These are phyloP conservation scores for Spicauda simplicius DNA, from an alignment of 2,888 invertebrate genomes.

Conservation along the genomic window DNA sequence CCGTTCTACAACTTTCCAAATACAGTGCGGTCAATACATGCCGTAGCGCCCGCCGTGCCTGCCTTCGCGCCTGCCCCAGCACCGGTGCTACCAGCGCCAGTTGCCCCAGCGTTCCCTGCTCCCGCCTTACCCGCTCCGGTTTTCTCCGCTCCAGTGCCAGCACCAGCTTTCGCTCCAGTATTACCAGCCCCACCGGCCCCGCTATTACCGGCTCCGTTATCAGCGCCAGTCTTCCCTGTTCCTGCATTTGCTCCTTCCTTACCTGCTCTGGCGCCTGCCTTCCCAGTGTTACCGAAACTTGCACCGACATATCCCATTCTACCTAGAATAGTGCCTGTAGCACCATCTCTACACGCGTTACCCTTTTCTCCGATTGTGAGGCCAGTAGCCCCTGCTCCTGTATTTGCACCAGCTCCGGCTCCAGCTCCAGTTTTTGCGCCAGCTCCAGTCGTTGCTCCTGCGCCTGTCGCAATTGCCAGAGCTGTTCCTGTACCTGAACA, in stretches of 20 bases:
- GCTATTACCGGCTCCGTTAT: slow-evolving; percentile 42
- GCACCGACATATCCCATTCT: slow-evolving; percentile 40
- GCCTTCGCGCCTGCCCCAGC: slow-evolving; percentile 51
- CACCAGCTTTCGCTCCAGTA: slow-evolving; percentile 42
- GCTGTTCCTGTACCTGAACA: slow-evolving; percentile 54
- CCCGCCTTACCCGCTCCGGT: slow-evolving; percentile 44
- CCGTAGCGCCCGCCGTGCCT: slow-evolving; percentile 64
- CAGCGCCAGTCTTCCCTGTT: slow-evolving; percentile 38
- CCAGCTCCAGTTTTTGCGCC: slow-evolving; percentile 43
- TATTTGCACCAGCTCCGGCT: slow-evolving; percentile 57
- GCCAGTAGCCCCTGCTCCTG: slow-evolving; percentile 52
- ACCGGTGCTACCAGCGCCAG: slow-evolving; percentile 48
- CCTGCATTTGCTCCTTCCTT: slow-evolving; percentile 46
- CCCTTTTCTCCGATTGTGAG: slow-evolving; percentile 58
- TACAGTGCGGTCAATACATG: slow-evolving; percentile 71
- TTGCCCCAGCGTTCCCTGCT: slow-evolving; percentile 45
- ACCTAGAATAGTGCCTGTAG: slow-evolving; percentile 47
- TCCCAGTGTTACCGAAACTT: slow-evolving; percentile 40
- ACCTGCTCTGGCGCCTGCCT: slow-evolving; percentile 41
- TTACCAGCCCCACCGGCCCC: slow-evolving; percentile 42
- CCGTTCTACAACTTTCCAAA: slow-evolving; percentile 78
- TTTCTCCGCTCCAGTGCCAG: slow-evolving; percentile 38
- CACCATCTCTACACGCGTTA: slow-evolving; percentile 52
- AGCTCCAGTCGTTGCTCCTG: slow-evolving; percentile 46
- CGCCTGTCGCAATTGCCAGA: slow-evolving; percentile 57